Evolutionary conservation across 92 coral and sea anemone genomes (phyloP).

Genomic region (Zoanthus solanderi): DNA sequence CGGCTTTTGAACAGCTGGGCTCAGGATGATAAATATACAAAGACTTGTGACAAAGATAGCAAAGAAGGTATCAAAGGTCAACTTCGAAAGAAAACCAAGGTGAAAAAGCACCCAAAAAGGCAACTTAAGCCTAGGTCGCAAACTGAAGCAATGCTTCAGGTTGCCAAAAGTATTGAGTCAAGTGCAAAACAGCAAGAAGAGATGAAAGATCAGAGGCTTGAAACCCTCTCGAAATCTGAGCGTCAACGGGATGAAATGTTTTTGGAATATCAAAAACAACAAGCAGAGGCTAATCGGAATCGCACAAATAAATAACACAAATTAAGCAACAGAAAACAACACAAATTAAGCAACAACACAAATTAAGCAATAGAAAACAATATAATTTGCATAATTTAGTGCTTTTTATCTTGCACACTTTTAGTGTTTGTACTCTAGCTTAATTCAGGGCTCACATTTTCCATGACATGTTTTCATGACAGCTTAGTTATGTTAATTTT

Average conservation of each 20-base stretch:
- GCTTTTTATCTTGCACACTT: not conserved
- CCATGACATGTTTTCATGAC: no score
- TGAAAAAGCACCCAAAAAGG: not conserved
- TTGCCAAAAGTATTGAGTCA: slow-evolving; percentile 62
- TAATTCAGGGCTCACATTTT: not conserved
- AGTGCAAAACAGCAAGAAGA: slow-evolving; percentile 52
- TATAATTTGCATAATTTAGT: no score
- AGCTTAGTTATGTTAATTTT: no score
- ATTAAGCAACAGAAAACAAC: not conserved
- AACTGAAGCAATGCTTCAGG: slow-evolving; percentile 62
- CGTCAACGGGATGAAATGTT: slow-evolving; percentile 59
- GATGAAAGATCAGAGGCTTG: slow-evolving; percentile 52
- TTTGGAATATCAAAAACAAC: slow-evolving; percentile 31
- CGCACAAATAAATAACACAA: slow-evolving; percentile 28
- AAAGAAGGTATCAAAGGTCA: slow-evolving; percentile 54
- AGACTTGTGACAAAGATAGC: slow-evolving; percentile 39
- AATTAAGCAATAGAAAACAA: no score
- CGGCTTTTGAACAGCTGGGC: no score
- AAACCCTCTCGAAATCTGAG: slow-evolving; percentile 55
- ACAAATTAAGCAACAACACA: not conserved
- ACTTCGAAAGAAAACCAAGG: slow-evolving; percentile 14
- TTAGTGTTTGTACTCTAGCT: not conserved
- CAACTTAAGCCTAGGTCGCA: slow-evolving; percentile 44
- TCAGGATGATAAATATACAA: slow-evolving; percentile 49
- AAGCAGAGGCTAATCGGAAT: slow-evolving; percentile 55